Conservation (phyloP, 2,113 vertebrate genomes). For the Martes martes region DNA sequence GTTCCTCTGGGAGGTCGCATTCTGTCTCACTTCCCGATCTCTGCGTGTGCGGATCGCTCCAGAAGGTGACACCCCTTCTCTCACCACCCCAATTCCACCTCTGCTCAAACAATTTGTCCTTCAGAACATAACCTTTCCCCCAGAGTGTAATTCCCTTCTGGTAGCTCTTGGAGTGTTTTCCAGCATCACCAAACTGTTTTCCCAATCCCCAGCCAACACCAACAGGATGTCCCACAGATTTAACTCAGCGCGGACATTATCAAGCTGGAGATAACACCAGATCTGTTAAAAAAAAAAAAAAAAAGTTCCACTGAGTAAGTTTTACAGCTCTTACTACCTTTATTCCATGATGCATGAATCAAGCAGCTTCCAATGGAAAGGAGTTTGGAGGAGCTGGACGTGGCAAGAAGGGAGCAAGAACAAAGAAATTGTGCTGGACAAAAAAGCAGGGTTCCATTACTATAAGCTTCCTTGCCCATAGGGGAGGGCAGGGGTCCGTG, state of each 20-base stretch:
- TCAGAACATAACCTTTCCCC: background rate
- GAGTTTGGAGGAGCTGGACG: background rate
- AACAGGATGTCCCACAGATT: background rate
- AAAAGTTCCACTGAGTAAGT: background rate
- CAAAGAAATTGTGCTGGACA: background rate
- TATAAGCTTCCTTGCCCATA: background rate
- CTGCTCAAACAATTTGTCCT: background rate
- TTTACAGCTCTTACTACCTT: background rate
- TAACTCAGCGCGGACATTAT: background rate
- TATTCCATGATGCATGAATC: background rate
- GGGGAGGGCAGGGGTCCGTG: background rate
- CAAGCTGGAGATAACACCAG: background rate
- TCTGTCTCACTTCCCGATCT: background rate
- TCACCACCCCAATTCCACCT: background rate
- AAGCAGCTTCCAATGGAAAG: background rate
- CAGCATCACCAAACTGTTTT: background rate
- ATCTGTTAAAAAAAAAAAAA: background rate
- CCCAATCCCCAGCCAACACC: background rate
- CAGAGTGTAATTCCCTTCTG: background rate
- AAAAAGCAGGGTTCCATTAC: background rate
- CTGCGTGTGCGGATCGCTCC: background rate
- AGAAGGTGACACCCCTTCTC: background rate
- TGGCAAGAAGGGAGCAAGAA: background rate
- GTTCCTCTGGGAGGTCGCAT: background rate
- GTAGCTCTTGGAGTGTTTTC: background rate